Evolutionary conservation across 2,888 invertebrate genomes (phyloP), one percentile per base, ranked within the genome.

Genomic region (Cinara cedri): DNA sequence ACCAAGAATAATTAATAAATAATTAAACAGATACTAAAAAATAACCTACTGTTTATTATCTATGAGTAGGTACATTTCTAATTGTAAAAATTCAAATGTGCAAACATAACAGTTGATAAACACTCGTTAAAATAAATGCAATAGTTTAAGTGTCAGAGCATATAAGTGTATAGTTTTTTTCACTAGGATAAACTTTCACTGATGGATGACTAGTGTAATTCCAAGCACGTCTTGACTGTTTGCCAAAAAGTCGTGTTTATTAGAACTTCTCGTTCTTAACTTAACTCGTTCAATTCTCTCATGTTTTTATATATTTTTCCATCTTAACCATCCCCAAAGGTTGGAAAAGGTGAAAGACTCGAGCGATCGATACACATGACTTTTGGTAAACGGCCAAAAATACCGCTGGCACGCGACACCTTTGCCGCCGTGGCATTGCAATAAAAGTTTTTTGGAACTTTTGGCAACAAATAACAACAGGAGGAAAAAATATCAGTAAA

Each of bases 391-490:
- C 62, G 16, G 70, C 78, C 78, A 78, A 78, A 78, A 78, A 78
- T 78, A 78, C 60, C 68, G 70, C 78, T 78, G 78, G 78, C 78
- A 78, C 78, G 78, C 78, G 78, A 78, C 78, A 78, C 78, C 78
- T 78, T 70, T 60, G 78, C 78, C 78, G 51, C 57, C 70, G 70
- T 51, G 42, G 70, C 34, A 51, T 78, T 62, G 78, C 70, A 70
- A 70, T 70, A 78, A 78, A 78, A 70, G 68, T 78, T 78, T 78
- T 70, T 78, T 78, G 68, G 51, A 78, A 78, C 60, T 78, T 78
- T 78, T 78, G 57, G 68, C 78, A 78, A 78, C 78, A 78, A 78
- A 78, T 70, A 78, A 78, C 51, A 78, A 70, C 34, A 70, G 54
- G 16, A 75, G 65, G n/a, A 34, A 72, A 75, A 68, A 62, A 49